Evolutionary conservation across 2,113 vertebrate genomes (phyloP).

Genomic region (Aphelocoma coerulescens): DNA sequence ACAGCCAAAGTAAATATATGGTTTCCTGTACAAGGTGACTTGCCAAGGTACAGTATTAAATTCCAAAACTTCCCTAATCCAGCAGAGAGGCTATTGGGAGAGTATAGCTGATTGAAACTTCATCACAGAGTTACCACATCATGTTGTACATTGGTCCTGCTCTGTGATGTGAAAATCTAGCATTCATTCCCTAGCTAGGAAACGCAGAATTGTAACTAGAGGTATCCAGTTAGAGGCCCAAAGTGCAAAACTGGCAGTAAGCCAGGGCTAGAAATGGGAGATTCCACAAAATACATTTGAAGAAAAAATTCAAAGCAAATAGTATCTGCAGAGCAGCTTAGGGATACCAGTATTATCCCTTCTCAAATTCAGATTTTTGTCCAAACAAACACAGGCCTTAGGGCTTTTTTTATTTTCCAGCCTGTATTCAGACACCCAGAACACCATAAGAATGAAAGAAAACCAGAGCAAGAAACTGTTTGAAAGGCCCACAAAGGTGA

Average conservation of each 20-base stretch:
- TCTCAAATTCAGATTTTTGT: neutral
- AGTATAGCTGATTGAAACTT: neutral
- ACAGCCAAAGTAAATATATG: neutral
- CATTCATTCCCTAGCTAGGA: neutral
- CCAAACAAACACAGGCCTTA: neutral
- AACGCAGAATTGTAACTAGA: neutral
- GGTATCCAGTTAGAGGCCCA: neutral
- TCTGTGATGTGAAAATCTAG: neutral
- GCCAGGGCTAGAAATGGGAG: neutral
- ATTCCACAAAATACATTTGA: neutral
- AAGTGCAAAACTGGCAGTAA: neutral
- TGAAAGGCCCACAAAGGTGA: neutral
- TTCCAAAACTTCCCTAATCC: neutral
- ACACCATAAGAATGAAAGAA: neutral
- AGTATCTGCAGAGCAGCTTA: neutral
- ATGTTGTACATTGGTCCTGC: rapidly evolving
- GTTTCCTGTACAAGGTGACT: neutral
- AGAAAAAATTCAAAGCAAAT: neutral
- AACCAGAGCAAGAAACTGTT: neutral
- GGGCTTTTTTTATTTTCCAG: neutral
- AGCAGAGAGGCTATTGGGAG: neutral
- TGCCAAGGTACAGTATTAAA: conserved; percentile 1
- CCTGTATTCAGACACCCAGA: neutral
- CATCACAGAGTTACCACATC: neutral
- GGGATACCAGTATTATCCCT: neutral